Evolutionary conservation across 2,797 vertebrate species (phyloP).

Genomic region (Tadarida brasiliensis): DNA sequence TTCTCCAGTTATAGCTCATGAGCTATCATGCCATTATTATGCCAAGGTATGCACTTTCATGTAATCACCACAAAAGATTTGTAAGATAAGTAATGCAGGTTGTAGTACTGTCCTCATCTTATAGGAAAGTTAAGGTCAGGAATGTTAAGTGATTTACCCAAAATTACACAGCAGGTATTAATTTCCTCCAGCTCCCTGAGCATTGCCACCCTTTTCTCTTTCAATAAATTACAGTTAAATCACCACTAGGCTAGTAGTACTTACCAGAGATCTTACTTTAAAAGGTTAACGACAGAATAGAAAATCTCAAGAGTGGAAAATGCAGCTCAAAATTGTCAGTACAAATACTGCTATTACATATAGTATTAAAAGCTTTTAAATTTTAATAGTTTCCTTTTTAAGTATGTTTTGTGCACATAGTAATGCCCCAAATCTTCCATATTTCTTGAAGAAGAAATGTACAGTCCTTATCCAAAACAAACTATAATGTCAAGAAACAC

Average conservation of each 20-base stretch:
- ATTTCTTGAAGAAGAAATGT: background rate
- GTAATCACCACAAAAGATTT: background rate
- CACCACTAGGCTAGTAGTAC: background rate
- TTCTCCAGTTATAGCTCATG: background rate
- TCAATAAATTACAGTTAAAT: conserved; percentile 15
- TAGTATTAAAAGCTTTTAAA: conserved; percentile 2
- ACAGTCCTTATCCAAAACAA: conserved; percentile 13
- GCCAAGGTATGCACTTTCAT: background rate
- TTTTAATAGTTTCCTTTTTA: conserved; percentile 38
- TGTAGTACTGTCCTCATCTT: background rate
- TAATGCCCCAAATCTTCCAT: background rate
- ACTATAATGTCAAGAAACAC: background rate
- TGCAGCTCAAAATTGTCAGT: conserved; percentile 20
- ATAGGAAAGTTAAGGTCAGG: conserved; percentile 16
- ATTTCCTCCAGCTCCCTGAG: conserved; percentile 44
- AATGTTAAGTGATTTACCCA: conserved; percentile 7
- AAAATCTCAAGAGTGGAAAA: conserved; percentile 1
- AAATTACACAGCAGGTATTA: background rate
- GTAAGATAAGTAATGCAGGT: background rate
- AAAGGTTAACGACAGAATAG: conserved; percentile 11
- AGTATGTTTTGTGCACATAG: background rate
- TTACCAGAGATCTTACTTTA: background rate
- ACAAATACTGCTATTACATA: conserved; percentile 7
- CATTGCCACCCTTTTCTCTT: background rate
- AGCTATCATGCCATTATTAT: background rate